A percentile compares a stretch with the other conserved stretches of the same genome.
These are phyloP conservation scores for Nasonia oneida DNA, from an alignment of 2,888 invertebrate genomes.

Conservation along the genomic window DNA sequence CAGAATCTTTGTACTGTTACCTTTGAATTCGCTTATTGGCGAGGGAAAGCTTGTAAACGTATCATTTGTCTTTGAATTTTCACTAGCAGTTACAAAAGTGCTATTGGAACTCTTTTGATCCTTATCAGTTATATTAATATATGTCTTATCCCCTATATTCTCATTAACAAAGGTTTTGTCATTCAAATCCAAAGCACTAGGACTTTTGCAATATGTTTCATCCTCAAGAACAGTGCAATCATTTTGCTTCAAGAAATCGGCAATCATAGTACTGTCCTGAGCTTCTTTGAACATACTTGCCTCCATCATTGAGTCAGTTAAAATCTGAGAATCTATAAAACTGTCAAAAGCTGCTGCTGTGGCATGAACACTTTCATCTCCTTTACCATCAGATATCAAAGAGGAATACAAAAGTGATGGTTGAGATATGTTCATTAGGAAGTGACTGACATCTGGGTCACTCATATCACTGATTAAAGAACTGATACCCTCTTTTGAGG, in stretches of 20 bases:
- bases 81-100: constrained; percentile 38
- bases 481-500: constrained; percentile 73
- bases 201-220: constrained; percentile 41
- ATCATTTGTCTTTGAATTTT: constrained; percentile 57
- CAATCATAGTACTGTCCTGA: constrained; percentile 63
- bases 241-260: constrained; percentile 60
- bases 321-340: constrained; percentile 71
- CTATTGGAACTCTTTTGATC: constrained; percentile 28
- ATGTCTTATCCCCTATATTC: constrained; percentile 45
- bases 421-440: constrained; percentile 73
- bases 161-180: constrained; percentile 55
- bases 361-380: constrained; percentile 62
- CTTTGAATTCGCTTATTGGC: constrained; percentile 57
- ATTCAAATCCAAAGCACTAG: constrained; percentile 39
- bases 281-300: constrained; percentile 72
- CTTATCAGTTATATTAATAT: constrained; percentile 15
- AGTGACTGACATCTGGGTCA: constrained; percentile 73
- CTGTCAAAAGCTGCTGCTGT: constrained; percentile 52
- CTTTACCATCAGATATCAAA: constrained; percentile 64
- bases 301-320: constrained; percentile 75
- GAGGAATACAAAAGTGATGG: constrained; percentile 74
- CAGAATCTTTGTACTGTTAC: constrained; percentile 48
- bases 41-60: constrained; percentile 65
- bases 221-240: constrained; percentile 53
- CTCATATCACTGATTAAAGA: constrained; percentile 74